Percentiles rank a stretch among this genome's conserved stretches.
Conservation (phyloP, 1,140 invertebrate species). For the Ptiloglossa arizonensis region DNA sequence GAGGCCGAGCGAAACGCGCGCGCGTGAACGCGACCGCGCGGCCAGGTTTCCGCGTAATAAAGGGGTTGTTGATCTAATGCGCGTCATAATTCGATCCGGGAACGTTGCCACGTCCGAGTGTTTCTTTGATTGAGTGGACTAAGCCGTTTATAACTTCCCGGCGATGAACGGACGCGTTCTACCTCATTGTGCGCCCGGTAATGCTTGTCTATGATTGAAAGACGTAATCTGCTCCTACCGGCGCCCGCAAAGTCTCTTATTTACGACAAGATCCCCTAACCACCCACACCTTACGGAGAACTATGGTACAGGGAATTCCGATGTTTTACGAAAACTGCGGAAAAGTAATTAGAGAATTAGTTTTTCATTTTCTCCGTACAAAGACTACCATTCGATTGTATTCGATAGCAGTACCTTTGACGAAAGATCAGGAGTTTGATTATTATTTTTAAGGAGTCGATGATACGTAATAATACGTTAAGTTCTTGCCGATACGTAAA, state of each 20-base stretch:
- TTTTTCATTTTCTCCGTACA: too few species aligned
- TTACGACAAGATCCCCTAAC: not conserved
- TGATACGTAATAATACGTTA: too few species aligned
- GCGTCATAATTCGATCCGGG: slow-evolving; percentile 27
- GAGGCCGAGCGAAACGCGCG: not conserved
- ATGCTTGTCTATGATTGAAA: slow-evolving; percentile 13
- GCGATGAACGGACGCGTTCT: not conserved
- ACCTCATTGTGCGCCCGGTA: not conserved
- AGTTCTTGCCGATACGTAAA: too few species aligned
- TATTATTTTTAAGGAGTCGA: too few species aligned
- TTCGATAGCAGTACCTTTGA: too few species aligned
- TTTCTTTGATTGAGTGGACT: slow-evolving; percentile 11
- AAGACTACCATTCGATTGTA: too few species aligned
- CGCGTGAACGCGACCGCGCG: too few species aligned
- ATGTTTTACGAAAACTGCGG: too few species aligned
- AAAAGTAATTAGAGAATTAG: too few species aligned
- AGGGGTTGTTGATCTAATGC: slow-evolving; percentile 35
- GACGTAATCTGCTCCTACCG: slow-evolving; percentile 26
- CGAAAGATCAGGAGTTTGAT: too few species aligned
- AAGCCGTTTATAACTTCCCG: slow-evolving; percentile 15
- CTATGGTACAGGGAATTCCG: too few species aligned
- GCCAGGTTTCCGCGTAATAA: slow-evolving; percentile 26
- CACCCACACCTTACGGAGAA: too few species aligned
- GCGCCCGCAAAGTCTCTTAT: not conserved
- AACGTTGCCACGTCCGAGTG: not conserved